Evolutionary conservation across 2,888 invertebrate genomes (phyloP), one percentile per base, ranked within the genome.

Genomic region (Himalopsyche japonica): DNA sequence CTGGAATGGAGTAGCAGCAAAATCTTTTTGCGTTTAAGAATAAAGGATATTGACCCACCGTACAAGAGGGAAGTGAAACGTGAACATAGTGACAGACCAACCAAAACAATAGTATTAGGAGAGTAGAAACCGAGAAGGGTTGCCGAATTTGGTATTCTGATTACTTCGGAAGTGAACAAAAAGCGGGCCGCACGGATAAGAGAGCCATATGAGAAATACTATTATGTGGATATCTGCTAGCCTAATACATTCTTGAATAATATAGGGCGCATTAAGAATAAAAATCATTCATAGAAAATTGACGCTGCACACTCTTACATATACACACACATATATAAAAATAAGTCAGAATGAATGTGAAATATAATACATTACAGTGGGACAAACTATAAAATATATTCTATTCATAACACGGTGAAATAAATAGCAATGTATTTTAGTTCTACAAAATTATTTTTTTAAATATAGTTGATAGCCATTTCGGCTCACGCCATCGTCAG

Each of bases 91-190:
- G 57, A 57, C 57, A 57, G 57, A 20, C 57, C 57, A 57, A 57
- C 57, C 57, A 57, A 57, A 57, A 57, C 57, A 57, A 24, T 57
- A 24, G 57, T 57, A 57, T 57, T 57, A 57, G 57, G 20, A 57
- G 57, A 57, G 6, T 20, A 57, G 80, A 80, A 80, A 80, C 80
- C 30, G 57, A 57, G 57, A 49, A 80, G 47, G 24, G 57, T 80
- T 57, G 32, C 37, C 49, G 49, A 80, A 80, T 80, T 80, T 80
- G 80, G 80, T 80, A 80, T 80, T 80, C 80, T 30, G 57, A 80
- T 79, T 80, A 30, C 80, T 47, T 30, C 20, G 30, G 49, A 57
- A 80, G 80, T 80, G 32, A 34, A 30, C 30, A 76, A 34, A 76
- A 30, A 76, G 34, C 30, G 76, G 32, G 76, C 8, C 34, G 4